Base-by-base conservation (phyloP, 2,113 vertebrate species). In the Engraulis encrasicolus region DNA sequence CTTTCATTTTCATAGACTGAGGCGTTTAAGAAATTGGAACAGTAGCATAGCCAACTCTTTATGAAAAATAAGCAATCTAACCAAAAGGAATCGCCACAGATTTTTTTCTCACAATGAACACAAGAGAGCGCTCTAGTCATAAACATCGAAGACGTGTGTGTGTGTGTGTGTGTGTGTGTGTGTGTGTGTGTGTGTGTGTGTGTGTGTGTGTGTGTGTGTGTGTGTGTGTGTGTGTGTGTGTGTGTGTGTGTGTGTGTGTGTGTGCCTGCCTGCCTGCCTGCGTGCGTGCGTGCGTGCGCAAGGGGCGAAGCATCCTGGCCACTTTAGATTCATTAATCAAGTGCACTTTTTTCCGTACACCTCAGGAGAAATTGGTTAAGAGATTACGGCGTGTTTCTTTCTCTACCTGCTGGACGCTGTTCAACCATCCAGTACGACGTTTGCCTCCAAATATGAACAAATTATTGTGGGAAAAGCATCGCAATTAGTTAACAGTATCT, bases 91-190 rank as follows among this genome's bases (percentile, higher is more conserved):
- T n/a, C n/a, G n/a, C n/a, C n/a, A n/a, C n/a, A n/a, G n/a, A n/a
- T n/a, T n/a, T n/a, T n/a, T 11, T 31, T 36, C 31, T 14, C 23
- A 14, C 66, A 74, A 14, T 31, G 27, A 74, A 31, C 66, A 34
- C 66, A 74, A 74, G 66, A 74, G 66, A 15, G 66, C 66, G 66
- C 66, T 74, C 17, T 27, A 36, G 66, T 14, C 66, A 74, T 74
- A 74, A 74, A 74, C 34, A 36, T 14, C 66, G n/a, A n/a, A n/a
- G n/a, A n/a, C n/a, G 27, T 14, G 31, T 74, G 12, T 74, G 27
- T 74, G 27, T 27, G 23, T 19, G 54, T 23, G 23, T 2, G n/a
- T 34, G 66, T 74, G 66, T 34, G 27, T 14, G 27, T 36, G 27
- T 54, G 17, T 54, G 1, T 52, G 2, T 52, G 50, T 5, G 7